Evolutionary conservation across 2,797 vertebrate species (phyloP), one percentile per base, ranked within the genome.

Genomic region (Remorina albescens): DNA sequence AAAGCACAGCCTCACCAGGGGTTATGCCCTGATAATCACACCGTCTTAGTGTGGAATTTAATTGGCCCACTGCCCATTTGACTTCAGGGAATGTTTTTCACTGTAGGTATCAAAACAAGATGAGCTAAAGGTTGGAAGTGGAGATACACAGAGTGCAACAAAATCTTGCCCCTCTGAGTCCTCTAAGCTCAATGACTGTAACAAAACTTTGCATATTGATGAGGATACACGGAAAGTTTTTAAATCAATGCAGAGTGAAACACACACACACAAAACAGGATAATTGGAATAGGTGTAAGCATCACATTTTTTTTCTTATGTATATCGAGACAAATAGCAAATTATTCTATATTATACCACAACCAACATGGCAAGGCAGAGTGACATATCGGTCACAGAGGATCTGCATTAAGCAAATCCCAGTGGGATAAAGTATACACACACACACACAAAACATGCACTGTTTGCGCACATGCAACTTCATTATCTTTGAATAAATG

Each of bases 11-110:
- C 86, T 86, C 71, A 74, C 77, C 75, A 49, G 65, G 66, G 86
- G 87, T 90, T 80, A 73, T 78, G 86, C 83, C 88, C 87, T 82
- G 87, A 84, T 90, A 89, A 91, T 80, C 87, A 57, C 83, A 62
- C 74, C 56, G 84, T 78, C 78, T 82, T 84, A 80, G 80, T 37
- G 81, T 78, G 74, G 69, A 74, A 74, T 90, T 90, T 93, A 89
- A 91, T 92, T 91, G 89, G 89, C 83, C 81, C 65, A 26, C 70
- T 86, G 86, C 82, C 61, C 82, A 71, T 91, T 87, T 81, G 69
- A 88, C 87, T 90, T 78, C 71, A 12, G 82, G 86, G 86, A 81
- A 83, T 82, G 81, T 86, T 84, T 86, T 82, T 82, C 84, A 87
- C 80, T n/a, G 62, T 47, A 37, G 63, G 85, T 81, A 87, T 86